Conservation (phyloP, 2,797 vertebrate genomes). For the Xerus rutilus region DNA sequence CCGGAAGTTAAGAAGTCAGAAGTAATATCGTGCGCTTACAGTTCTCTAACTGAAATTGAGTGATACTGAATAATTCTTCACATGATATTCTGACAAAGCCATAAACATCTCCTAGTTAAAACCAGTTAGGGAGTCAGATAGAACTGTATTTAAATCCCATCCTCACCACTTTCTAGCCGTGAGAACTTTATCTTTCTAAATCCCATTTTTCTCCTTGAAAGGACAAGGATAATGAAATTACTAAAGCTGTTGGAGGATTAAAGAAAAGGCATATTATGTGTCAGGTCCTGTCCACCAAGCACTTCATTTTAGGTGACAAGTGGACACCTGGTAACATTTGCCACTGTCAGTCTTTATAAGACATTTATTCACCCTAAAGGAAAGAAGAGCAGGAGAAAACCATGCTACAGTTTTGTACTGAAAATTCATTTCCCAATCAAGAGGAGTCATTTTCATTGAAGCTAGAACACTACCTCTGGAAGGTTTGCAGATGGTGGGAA, state of each 20-base stretch:
- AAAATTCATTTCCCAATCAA: not conserved
- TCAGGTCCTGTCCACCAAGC: not conserved
- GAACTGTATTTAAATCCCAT: not conserved
- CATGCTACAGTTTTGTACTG: not conserved
- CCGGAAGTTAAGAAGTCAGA: not conserved
- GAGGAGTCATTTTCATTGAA: not conserved
- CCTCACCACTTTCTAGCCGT: not conserved
- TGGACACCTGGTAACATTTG: not conserved
- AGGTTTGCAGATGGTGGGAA: not conserved
- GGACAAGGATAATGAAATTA: not conserved
- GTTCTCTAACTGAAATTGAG: not conserved
- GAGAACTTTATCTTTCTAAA: not conserved
- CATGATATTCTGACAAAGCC: not conserved
- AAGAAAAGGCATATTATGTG: not conserved
- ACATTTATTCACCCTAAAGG: not conserved
- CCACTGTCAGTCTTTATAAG: not conserved
- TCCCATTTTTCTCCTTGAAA: not conserved
- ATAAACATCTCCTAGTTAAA: not conserved
- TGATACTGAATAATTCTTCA: not conserved
- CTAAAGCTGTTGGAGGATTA: not conserved
- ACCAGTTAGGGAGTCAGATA: not conserved
- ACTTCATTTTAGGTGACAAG: not conserved
- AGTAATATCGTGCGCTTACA: not conserved
- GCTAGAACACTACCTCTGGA: not conserved
- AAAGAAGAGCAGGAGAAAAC: not conserved